Evolutionary conservation across 2,888 invertebrate genomes (phyloP).

Genomic region (Rhaphigaster nebulosa): DNA sequence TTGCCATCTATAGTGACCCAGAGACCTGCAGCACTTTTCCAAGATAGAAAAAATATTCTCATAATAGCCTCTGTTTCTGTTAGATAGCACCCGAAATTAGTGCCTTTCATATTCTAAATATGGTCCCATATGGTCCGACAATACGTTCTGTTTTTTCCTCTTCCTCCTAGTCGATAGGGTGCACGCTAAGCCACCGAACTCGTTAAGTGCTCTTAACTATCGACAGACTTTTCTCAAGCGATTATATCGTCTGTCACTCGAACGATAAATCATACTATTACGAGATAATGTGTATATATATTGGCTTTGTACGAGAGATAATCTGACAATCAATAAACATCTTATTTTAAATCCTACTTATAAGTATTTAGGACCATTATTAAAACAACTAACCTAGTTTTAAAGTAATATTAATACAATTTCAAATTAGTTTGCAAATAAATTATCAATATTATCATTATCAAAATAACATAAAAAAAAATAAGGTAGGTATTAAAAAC

Average conservation of each 20-base stretch:
- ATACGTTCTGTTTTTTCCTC: constrained; percentile 22
- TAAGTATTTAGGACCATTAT: no score
- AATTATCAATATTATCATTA: no score
- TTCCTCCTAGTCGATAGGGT: not conserved
- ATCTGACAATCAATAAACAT: no score
- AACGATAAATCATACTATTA: not conserved
- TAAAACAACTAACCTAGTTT: no score
- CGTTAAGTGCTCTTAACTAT: constrained; percentile 6
- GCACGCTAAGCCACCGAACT: not conserved
- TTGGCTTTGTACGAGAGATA: no score
- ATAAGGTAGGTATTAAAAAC: no score
- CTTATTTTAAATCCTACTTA: no score
- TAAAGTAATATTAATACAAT: no score
- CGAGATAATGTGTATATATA: not conserved
- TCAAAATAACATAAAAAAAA: no score
- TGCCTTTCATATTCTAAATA: constrained; percentile 54
- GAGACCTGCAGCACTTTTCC: not conserved
- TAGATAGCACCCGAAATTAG: constrained; percentile 21
- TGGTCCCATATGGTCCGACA: constrained; percentile 53
- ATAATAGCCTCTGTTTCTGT: constrained; percentile 42
- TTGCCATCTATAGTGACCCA: not conserved
- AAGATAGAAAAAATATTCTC: not conserved
- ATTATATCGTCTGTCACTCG: not conserved
- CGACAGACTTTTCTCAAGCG: not conserved
- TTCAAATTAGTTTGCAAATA: no score